These are phyloP conservation scores for Acleris holmiana DNA, from an alignment of 2,888 invertebrate species.

Conservation along the genomic window DNA sequence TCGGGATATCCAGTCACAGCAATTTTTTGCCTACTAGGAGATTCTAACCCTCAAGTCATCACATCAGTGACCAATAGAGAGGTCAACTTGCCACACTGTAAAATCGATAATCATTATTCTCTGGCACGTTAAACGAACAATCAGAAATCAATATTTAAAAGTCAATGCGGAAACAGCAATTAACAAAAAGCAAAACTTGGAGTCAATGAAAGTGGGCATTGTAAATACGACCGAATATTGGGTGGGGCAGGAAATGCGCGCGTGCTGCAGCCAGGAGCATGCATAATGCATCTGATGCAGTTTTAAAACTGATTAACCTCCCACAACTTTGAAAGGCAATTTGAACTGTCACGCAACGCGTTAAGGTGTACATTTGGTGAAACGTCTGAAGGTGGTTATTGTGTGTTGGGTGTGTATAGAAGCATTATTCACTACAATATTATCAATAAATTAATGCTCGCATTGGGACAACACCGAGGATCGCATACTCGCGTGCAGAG, in stretches of 20 bases:
- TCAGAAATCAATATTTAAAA: conserved; percentile 36
- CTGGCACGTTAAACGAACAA: no score
- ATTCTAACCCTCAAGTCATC: no score
- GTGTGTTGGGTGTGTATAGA: conserved; percentile 34
- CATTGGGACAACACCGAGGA: conserved; percentile 66
- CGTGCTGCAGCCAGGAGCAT: conserved; percentile 65
- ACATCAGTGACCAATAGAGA: no score
- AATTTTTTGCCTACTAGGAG: no score
- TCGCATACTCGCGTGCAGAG: conserved; percentile 27
- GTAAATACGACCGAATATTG: conserved; percentile 30
- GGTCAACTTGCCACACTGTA: no score
- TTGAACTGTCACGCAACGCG: no score
- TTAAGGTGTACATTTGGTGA: no score
- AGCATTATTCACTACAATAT: conserved; percentile 77
- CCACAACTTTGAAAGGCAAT: no score
- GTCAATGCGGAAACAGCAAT: conserved; percentile 24
- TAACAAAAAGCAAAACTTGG: conserved; percentile 33
- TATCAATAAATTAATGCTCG: conserved; percentile 82
- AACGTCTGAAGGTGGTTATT: no score
- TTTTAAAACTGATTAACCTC: no score
- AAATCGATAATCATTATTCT: no score
- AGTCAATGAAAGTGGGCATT: conserved; percentile 35
- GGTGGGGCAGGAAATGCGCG: conserved; percentile 64
- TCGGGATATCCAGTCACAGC: no score
- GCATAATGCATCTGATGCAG: conserved; percentile 11